These are phyloP conservation scores for Cromileptes altivelis DNA, from an alignment of 2,113 vertebrate genomes.

Conservation along the genomic window DNA sequence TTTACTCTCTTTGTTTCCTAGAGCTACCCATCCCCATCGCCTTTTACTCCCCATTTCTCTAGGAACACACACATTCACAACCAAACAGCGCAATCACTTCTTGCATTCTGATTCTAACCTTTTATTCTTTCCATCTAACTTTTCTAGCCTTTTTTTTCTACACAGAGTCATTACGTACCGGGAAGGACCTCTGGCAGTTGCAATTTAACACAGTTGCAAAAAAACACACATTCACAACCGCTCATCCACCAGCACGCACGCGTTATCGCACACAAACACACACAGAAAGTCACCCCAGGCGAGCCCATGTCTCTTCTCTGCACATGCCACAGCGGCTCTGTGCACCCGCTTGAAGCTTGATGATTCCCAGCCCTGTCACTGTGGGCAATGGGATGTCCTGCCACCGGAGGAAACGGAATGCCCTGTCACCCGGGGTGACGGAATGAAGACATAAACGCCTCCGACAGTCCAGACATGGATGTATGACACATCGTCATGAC, in stretches of 20 bases:
- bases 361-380: constrained; percentile 65
- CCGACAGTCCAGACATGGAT: constrained; percentile 66
- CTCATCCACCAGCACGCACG: constrained; percentile 10
- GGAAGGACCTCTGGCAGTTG: neutral
- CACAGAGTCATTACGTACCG: neutral
- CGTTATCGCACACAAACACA: constrained; percentile 45
- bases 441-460: constrained; percentile 65
- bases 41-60: constrained; percentile 50
- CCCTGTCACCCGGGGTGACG: constrained; percentile 41
- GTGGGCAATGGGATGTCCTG: constrained; percentile 55
- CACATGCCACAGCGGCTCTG: constrained; percentile 47
- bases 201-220: constrained; percentile 9
- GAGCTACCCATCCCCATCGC: constrained; percentile 46
- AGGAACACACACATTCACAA: constrained; percentile 42
- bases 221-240: constrained; percentile 5
- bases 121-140: constrained; percentile 28
- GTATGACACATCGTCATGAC: constrained; percentile 70
- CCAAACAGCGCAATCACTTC: constrained; percentile 43
- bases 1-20: constrained; percentile 63
- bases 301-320: constrained; percentile 32
- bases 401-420: constrained; percentile 56
- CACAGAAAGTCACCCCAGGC: constrained; percentile 49
- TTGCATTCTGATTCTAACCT: constrained; percentile 23
- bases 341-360: constrained; percentile 46
- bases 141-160: neutral